Conservation (phyloP, 2,888 invertebrate genomes). For the Eurytoma adleriae region DNA sequence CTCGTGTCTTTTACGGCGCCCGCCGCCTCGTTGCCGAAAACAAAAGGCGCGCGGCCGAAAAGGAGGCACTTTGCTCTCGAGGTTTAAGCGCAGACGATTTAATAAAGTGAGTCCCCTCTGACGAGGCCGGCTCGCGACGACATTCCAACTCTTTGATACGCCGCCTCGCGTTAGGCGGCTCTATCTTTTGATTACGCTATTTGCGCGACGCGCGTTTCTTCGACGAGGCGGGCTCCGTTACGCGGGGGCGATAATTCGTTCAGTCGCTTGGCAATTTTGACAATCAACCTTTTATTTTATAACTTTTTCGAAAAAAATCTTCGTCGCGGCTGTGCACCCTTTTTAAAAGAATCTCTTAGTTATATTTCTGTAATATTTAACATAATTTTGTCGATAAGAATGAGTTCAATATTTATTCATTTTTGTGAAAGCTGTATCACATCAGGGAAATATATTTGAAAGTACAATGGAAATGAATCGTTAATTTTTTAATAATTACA, state of each 20-base stretch:
- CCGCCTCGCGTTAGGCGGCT: slow-evolving; percentile 38
- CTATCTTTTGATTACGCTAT: slow-evolving; percentile 56
- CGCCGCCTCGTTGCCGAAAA: slow-evolving; percentile 46
- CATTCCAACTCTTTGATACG: slow-evolving; percentile 70
- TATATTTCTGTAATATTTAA: too few relatives aligned
- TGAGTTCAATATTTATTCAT: too few relatives aligned
- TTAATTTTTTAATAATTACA: background rate
- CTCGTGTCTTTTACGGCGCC: background rate
- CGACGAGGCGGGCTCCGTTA: slow-evolving; percentile 28
- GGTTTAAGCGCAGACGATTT: slow-evolving; percentile 67
- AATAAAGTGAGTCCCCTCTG: slow-evolving; percentile 67
- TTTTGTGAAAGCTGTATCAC: too few relatives aligned
- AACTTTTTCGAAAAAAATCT: background rate
- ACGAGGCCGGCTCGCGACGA: slow-evolving; percentile 50
- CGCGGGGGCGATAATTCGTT: slow-evolving; percentile 1
- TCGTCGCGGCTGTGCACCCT: background rate
- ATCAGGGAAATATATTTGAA: too few relatives aligned
- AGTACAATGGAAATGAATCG: too few relatives aligned
- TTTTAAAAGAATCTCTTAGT: background rate
- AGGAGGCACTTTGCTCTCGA: slow-evolving; percentile 66
- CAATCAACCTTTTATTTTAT: background rate
- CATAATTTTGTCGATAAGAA: too few relatives aligned
- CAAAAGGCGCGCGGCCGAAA: slow-evolving; percentile 58
- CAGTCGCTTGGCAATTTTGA: slow-evolving; percentile 8
- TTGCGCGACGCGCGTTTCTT: slow-evolving; percentile 39